Evolutionary conservation across 92 coral and sea anemone species (phyloP).

Genomic region (Palythoa heliodiscus): DNA sequence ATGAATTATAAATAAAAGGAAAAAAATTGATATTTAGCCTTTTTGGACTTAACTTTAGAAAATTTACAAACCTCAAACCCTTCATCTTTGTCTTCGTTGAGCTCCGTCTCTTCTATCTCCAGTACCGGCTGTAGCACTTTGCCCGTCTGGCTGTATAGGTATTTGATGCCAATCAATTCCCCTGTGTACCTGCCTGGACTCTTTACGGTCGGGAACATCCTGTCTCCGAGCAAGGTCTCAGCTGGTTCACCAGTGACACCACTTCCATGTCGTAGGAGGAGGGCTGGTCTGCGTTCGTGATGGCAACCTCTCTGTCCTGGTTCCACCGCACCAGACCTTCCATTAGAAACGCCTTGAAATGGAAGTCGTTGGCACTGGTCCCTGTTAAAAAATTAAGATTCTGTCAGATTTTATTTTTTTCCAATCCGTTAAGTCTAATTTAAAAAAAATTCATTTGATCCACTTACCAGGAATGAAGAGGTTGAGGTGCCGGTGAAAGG

Average conservation of each 20-base stretch:
- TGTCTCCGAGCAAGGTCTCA: too few relatives aligned
- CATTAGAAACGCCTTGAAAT: slow-evolving; percentile 30
- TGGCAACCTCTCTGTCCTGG: neutral
- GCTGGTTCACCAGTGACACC: too few relatives aligned
- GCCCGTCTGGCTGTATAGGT: neutral
- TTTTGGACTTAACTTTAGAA: neutral
- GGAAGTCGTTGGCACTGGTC: slow-evolving; percentile 30
- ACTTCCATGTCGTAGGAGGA: too few relatives aligned
- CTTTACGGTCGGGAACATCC: too few relatives aligned
- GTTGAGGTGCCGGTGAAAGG: slow-evolving; percentile 39
- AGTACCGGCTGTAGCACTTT: neutral
- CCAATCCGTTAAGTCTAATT: neutral
- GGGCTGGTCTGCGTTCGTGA: too few relatives aligned
- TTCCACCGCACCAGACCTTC: slow-evolving; percentile 32
- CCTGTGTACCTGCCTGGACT: too few relatives aligned
- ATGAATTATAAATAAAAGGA: neutral
- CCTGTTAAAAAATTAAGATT: too few relatives aligned
- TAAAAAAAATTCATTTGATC: neutral
- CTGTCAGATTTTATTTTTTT: neutral
- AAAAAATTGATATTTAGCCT: neutral
- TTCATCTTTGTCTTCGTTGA: neutral
- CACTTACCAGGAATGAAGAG: slow-evolving; percentile 40
- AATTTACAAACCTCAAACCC: neutral
- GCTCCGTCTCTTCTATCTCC: neutral
- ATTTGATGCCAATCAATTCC: neutral